phyloP scores from a whole-genome alignment of 2,797 vertebrate species.

The Sebastes baramenuke region DNA sequence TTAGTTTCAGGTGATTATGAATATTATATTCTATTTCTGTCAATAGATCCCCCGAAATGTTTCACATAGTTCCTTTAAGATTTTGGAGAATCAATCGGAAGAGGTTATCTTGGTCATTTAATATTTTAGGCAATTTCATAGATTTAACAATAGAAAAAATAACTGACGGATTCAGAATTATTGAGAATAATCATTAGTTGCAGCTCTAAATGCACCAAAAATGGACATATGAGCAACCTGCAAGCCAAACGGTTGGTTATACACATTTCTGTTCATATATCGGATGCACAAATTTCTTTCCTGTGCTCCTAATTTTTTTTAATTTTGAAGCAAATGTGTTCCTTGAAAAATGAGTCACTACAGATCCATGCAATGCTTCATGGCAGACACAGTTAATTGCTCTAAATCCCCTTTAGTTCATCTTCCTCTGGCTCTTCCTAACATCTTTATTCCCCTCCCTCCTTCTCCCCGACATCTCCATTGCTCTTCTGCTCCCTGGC shows the following conservation, averaged over 20 bases:
- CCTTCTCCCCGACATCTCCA: conserved; percentile 67
- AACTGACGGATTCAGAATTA: background rate
- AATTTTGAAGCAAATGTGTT: background rate
- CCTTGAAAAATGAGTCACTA: conserved; percentile 4
- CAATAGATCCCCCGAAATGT: too few species aligned
- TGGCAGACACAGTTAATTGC: background rate
- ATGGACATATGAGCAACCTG: background rate
- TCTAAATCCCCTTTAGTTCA: background rate
- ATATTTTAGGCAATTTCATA: background rate
- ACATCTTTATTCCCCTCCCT: conserved; percentile 49
- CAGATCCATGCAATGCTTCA: background rate
- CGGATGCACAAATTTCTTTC: background rate
- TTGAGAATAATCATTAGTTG: background rate
- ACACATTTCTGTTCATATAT: background rate
- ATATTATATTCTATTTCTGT: too few species aligned
- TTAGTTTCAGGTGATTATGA: too few species aligned
- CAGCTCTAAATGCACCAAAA: background rate
- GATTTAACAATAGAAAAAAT: background rate
- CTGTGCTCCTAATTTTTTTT: background rate
- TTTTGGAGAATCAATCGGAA: too few species aligned
- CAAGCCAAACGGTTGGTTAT: background rate
- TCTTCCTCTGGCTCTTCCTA: background rate
- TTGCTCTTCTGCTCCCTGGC: conserved; percentile 54
- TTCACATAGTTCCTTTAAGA: too few species aligned
- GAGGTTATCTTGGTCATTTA: background rate